These are phyloP conservation scores for Sinocyclocheilus anophthalmus DNA, from an alignment of 2,113 vertebrate species.

Conservation along the genomic window DNA sequence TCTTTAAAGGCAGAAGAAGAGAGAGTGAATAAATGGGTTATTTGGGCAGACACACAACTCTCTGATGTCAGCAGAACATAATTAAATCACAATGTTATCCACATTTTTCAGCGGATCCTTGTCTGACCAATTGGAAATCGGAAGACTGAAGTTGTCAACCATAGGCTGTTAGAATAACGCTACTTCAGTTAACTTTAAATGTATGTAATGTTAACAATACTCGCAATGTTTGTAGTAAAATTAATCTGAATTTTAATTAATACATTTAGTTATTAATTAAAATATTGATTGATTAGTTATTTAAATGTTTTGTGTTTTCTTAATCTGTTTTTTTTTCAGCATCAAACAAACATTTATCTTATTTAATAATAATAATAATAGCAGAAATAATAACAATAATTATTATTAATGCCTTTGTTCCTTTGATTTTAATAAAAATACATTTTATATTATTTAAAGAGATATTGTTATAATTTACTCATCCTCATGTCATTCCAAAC, in stretches of 20 bases:
- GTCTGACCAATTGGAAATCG: slow-evolving; percentile 55
- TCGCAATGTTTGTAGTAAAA: not conserved
- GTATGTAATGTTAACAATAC: not conserved
- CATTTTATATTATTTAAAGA: too few relatives aligned
- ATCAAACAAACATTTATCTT: too few relatives aligned
- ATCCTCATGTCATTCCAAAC: too few relatives aligned
- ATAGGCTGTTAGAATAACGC: not conserved
- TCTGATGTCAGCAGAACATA: slow-evolving; percentile 53
- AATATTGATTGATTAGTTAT: not conserved
- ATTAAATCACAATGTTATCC: slow-evolving; percentile 55
- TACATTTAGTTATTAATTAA: too few relatives aligned
- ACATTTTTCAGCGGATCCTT: slow-evolving; percentile 56
- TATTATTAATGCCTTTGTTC: too few relatives aligned
- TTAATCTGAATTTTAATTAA: not conserved
- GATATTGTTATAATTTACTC: too few relatives aligned
- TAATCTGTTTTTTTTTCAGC: too few relatives aligned
- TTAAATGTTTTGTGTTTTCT: too few relatives aligned
- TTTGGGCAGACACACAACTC: slow-evolving; percentile 51
- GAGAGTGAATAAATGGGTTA: slow-evolving; percentile 54
- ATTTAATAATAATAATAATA: too few relatives aligned
- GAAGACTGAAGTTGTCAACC: not conserved
- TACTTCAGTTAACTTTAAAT: not conserved
- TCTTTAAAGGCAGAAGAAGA: slow-evolving; percentile 55
- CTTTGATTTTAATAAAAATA: too few relatives aligned
- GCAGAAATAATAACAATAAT: too few relatives aligned